These are phyloP conservation scores for Aldrovandia affinis DNA, from an alignment of 2,797 vertebrate genomes.

Conservation along the genomic window DNA sequence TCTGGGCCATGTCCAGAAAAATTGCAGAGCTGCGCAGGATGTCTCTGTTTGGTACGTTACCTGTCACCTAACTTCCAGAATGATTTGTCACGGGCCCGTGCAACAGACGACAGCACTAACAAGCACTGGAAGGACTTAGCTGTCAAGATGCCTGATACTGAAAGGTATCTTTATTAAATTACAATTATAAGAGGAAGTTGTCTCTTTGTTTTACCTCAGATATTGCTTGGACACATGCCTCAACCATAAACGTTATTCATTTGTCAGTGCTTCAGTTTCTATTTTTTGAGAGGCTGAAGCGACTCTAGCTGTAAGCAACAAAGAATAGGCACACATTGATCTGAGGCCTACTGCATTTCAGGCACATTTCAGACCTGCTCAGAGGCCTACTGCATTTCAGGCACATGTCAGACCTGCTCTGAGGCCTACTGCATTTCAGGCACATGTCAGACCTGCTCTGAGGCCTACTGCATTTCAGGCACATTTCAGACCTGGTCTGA, in stretches of 20 bases:
- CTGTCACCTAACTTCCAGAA: constrained; percentile 68
- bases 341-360: too few relatives aligned
- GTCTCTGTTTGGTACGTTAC: constrained; percentile 65
- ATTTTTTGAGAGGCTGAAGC: neutral
- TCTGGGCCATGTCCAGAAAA: constrained; percentile 54
- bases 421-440: neutral
- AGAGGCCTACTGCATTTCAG: too few relatives aligned
- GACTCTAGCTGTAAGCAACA: constrained; percentile 10
- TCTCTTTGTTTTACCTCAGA: constrained; percentile 66
- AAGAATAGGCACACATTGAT: neutral
- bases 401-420: too few relatives aligned
- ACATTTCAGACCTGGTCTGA: neutral
- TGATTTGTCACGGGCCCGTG: constrained; percentile 67
- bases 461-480: neutral
- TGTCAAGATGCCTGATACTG: constrained; percentile 49
- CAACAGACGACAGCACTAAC: constrained; percentile 72
- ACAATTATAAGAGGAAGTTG: constrained; percentile 68
- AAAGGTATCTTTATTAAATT: constrained; percentile 69
- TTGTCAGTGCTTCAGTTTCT: constrained; percentile 37
- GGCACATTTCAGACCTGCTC: neutral
- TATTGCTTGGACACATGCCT: constrained; percentile 63
- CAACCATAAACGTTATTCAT: constrained; percentile 61
- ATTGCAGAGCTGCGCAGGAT: constrained; percentile 55
- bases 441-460: neutral
- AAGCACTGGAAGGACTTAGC: constrained; percentile 62